phyloP scores from a whole-genome alignment of 1,140 invertebrate genomes.

The Archivesica marissinica region DNA sequence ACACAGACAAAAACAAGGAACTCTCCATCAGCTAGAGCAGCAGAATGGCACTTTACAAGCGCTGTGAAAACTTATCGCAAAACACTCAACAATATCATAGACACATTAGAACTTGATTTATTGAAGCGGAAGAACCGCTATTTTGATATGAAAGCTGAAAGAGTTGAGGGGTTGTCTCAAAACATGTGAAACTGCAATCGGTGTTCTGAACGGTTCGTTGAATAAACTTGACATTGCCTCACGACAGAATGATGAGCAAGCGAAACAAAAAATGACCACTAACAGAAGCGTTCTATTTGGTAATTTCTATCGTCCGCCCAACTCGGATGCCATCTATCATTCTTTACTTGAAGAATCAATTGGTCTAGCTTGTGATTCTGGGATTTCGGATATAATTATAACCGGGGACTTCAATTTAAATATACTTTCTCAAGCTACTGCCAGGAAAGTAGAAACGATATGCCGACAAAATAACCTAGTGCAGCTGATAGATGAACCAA shows the following conservation, averaged over 20 bases:
- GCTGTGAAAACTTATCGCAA: conserved; percentile 24
- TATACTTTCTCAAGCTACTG: no score
- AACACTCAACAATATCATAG: conserved; percentile 18
- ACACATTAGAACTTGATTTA: conserved; percentile 19
- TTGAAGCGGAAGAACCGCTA: conserved; percentile 40
- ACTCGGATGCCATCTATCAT: no score
- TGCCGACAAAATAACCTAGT: no score
- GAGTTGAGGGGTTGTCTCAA: conserved; percentile 35
- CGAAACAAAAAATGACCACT: no score
- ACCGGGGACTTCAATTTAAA: no score
- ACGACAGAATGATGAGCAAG: conserved; percentile 7
- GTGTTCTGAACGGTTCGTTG: conserved; percentile 12
- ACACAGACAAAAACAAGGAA: conserved; percentile 12
- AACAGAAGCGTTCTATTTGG: no score
- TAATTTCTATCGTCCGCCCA: no score
- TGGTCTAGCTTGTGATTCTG: no score
- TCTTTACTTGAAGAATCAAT: no score
- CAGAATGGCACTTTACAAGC: conserved; percentile 28
- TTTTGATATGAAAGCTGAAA: conserved; percentile 27
- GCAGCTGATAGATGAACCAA: no score
- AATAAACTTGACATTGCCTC: conserved; percentile 39
- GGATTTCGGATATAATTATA: no score
- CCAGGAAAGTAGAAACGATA: no score
- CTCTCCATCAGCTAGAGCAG: neutral
- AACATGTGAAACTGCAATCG: conserved; percentile 28